A percentile compares a stretch with the other conserved stretches of the same genome.
Evolutionary conservation across 2,797 vertebrate species (phyloP).

Genomic region (Threskiornis aethiopicus): DNA sequence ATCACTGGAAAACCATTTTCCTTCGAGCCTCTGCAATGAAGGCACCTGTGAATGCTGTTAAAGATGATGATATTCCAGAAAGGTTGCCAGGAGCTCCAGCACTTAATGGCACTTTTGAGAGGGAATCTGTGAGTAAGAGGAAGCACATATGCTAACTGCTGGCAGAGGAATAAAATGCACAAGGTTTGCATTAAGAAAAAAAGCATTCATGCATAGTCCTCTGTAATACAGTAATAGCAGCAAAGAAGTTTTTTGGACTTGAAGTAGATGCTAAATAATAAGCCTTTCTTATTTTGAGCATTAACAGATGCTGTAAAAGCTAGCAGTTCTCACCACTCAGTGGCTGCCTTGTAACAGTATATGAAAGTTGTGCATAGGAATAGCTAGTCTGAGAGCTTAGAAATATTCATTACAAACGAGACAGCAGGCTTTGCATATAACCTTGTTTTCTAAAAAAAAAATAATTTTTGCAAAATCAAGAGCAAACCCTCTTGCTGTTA

Average conservation of each 20-base stretch:
- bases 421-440: background rate
- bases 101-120: background rate
- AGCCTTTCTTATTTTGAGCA: background rate
- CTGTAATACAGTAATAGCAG: background rate
- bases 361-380: background rate
- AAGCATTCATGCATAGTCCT: background rate
- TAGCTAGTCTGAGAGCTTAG: background rate
- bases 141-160: background rate
- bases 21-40: background rate
- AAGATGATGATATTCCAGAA: background rate
- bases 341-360: background rate
- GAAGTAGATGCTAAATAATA: background rate
- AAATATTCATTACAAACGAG: background rate
- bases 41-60: slow-evolving; percentile 49
- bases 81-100: slow-evolving; percentile 5
- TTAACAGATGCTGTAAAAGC: background rate
- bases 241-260: background rate
- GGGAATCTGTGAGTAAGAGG: slow-evolving; percentile 47
- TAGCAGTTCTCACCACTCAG: background rate
- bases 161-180: background rate
- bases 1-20: background rate
- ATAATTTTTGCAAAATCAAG: background rate
- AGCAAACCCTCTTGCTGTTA: background rate
- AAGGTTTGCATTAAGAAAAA: background rate
- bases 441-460: background rate